A percentile compares a stretch with the other conserved stretches of the same genome.
phyloP scores from a whole-genome alignment of 2,797 vertebrate species.

The Sylvilagus floridanus region DNA sequence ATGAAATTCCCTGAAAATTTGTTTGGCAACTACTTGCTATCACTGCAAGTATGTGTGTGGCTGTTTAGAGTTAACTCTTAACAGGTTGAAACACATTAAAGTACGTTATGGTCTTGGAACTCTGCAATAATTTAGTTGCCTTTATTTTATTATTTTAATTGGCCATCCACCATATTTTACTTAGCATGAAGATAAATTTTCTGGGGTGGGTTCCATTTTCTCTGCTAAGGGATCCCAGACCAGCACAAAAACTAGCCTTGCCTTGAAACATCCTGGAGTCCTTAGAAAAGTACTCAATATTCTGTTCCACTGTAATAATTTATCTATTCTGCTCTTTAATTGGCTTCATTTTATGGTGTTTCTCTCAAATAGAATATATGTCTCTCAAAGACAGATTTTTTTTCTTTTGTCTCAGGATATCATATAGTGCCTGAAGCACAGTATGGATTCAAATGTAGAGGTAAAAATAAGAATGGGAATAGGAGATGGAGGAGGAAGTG shows the following conservation, averaged over 20 bases:
- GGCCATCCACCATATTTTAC: neutral
- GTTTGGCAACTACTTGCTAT: neutral
- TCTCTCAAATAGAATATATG: neutral
- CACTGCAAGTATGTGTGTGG: neutral
- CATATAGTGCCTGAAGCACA: neutral
- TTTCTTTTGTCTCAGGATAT: neutral
- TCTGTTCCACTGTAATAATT: neutral
- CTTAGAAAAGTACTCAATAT: neutral
- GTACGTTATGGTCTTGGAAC: neutral
- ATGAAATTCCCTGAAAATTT: neutral
- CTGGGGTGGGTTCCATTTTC: neutral
- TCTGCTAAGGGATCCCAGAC: neutral
- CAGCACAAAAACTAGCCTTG: neutral
- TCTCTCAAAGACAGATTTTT: neutral
- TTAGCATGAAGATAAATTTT: neutral
- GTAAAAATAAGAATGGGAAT: neutral
- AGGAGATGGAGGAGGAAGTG: too few species aligned
- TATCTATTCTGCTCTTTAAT: neutral
- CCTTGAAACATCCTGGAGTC: neutral
- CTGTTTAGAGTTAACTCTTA: neutral
- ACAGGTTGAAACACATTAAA: neutral
- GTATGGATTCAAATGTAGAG: neutral
- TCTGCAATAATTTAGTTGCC: neutral
- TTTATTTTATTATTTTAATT: neutral
- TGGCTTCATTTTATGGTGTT: neutral